Base-by-base conservation (phyloP, 2,888 invertebrate species). In the Ormyrus rosae region DNA sequence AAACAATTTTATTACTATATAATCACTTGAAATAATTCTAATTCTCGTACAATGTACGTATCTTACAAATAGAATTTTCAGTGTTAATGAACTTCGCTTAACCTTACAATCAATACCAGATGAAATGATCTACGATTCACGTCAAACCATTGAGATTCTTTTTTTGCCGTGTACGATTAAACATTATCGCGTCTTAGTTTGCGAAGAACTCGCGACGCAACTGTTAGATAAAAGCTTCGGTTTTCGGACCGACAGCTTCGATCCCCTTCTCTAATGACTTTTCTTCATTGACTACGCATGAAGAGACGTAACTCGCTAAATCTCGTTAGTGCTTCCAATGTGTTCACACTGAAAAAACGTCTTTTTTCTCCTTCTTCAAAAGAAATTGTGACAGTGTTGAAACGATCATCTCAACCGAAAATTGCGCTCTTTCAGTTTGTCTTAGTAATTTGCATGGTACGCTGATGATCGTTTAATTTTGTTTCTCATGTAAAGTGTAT, bases 211-310 rank as follows among this genome's bases (percentile, higher is more conserved):
- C 69, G 56, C 56, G 9, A 53, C 58, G 46, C 74, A 74, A 69
- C 74, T 74, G 53, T 46, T 10, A 79, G 79, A 79, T 79, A 79
- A 79, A 79, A 34, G 50, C 5, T 60, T 48, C 9, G 8, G 34
- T 13, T 61, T 68, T 67, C 70, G 60, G 48, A 60, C 64, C 34
- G 13, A 5, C 45, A 53, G 34, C 45, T 74, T 63, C 11, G 34
- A 79, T 74, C 56, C 74, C 79, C 74, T 79, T 60, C 79, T 70
- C 68, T 63, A 56, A 64, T 56, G 13, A 61, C 10, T 69, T 56
- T 69, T 9, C 69, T n/a, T 78, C 69, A 55, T 64, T 69, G 45
- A 56, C 63, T 60, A 56, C 34, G 68, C 51, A 50, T 11, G 78
- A 13, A 45, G 13, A 72, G 48, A 61, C 55, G 56, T 9, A 65